A percentile compares a stretch with the other conserved stretches of the same genome.
phyloP scores from a whole-genome alignment of 2,797 vertebrate species.

The Amblyraja radiata region DNA sequence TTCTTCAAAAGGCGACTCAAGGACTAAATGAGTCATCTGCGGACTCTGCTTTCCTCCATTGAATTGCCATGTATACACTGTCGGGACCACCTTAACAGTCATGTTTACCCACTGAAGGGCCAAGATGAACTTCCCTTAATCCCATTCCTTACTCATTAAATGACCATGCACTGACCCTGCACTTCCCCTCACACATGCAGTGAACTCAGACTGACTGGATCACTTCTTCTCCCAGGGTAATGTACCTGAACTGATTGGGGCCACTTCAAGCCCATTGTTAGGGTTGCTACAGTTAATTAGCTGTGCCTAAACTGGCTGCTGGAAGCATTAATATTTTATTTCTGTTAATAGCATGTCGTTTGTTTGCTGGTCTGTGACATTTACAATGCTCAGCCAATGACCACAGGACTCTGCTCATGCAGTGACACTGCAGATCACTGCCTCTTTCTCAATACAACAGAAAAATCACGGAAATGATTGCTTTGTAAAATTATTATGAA shows the following conservation, averaged over 20 bases:
- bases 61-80: too few relatives aligned
- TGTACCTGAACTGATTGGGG: background rate
- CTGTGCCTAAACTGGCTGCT: background rate
- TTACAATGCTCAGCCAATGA: background rate
- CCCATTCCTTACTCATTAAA: too few relatives aligned
- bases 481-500: background rate
- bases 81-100: too few relatives aligned
- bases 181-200: too few relatives aligned
- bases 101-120: too few relatives aligned
- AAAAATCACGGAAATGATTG: background rate
- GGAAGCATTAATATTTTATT: background rate
- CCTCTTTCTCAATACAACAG: background rate
- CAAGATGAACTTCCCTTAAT: too few relatives aligned
- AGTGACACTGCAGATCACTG: background rate
- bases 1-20: too few relatives aligned
- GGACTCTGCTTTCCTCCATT: too few relatives aligned
- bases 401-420: too few relatives aligned
- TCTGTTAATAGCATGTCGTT: background rate
- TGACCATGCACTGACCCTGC: too few relatives aligned
- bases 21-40: too few relatives aligned
- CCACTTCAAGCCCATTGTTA: background rate
- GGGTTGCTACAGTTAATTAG: background rate
- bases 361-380: background rate
- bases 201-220: too few relatives aligned
- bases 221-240: background rate